Conservation (phyloP, 1,140 invertebrate genomes). For the Anoplolepis gracilipes region DNA sequence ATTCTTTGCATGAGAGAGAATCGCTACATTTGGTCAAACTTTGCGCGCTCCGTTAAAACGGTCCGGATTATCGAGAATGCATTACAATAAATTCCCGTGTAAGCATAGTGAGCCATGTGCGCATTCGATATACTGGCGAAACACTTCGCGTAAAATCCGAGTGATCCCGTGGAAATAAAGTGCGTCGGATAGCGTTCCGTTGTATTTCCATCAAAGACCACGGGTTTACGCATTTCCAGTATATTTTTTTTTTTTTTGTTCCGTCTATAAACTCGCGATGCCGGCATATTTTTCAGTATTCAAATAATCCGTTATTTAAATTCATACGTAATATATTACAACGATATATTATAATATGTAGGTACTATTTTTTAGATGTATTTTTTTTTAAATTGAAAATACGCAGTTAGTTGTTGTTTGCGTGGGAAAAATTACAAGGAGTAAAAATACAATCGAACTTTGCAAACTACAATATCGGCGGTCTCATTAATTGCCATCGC, state of each 20-base stretch:
- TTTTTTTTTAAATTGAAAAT: constrained; percentile 1
- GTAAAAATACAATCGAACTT: neutral
- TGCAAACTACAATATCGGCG: neutral
- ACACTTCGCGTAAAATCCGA: constrained; percentile 72
- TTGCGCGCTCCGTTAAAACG: constrained; percentile 76
- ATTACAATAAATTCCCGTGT: constrained; percentile 76
- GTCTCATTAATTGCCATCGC: neutral
- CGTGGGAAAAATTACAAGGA: neutral
- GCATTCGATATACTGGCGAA: constrained; percentile 61
- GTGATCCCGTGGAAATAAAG: constrained; percentile 72
- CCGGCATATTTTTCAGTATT: neutral
- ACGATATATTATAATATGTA: neutral
- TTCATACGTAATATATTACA: neutral
- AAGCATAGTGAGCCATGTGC: constrained; percentile 69
- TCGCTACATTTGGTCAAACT: constrained; percentile 65
- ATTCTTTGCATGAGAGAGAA: constrained; percentile 36
- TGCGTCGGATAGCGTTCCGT: constrained; percentile 53
- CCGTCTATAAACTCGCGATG: neutral
- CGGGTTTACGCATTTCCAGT: constrained; percentile 7
- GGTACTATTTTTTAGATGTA: neutral
- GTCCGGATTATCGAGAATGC: constrained; percentile 76
- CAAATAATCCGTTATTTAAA: constrained; percentile 23
- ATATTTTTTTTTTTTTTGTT: neutral
- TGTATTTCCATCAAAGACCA: constrained; percentile 55
- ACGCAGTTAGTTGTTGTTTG: neutral